Conservation (phyloP, 1,140 invertebrate genomes). For the Drosophila murphyi region DNA sequence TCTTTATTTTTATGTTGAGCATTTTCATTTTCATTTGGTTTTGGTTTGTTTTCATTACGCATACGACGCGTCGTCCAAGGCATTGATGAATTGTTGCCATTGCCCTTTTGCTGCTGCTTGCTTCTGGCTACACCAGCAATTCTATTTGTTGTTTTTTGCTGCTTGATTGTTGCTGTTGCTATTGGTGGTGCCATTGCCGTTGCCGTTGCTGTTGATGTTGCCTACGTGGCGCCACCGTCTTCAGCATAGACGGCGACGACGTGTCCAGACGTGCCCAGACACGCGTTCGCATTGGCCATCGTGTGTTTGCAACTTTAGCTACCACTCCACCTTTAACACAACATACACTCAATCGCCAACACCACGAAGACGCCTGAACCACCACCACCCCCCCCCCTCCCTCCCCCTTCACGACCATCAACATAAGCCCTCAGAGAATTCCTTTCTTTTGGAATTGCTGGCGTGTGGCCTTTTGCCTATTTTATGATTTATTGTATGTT, state of each 20-base stretch:
- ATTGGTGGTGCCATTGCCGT: slow-evolving; percentile 15
- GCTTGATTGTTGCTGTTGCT: slow-evolving; percentile 21
- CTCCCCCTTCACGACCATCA: background rate
- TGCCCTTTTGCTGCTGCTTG: slow-evolving; percentile 12
- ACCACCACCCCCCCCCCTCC: too few relatives aligned
- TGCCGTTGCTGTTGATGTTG: slow-evolving; percentile 25
- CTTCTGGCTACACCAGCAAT: slow-evolving; percentile 57
- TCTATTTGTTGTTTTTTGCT: slow-evolving; percentile 44
- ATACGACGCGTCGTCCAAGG: slow-evolving; percentile 63
- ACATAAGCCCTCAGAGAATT: background rate
- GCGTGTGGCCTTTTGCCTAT: slow-evolving; percentile 61
- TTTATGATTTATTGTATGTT: slow-evolving; percentile 81
- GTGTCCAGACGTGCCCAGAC: slow-evolving; percentile 59
- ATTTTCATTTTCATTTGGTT: background rate
- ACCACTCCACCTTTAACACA: background rate
- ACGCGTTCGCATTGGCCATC: slow-evolving; percentile 50
- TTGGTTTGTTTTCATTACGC: slow-evolving; percentile 62
- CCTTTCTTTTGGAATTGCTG: slow-evolving; percentile 10
- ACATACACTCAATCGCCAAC: background rate
- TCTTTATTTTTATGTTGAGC: background rate
- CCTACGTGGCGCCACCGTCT: slow-evolving; percentile 65
- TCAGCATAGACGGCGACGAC: slow-evolving; percentile 51
- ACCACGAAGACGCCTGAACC: background rate
- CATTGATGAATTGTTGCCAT: slow-evolving; percentile 78
- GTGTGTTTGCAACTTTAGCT: slow-evolving; percentile 7